These are phyloP conservation scores for Hypomecis punctinalis DNA, from an alignment of 2,888 invertebrate genomes.

Conservation along the genomic window DNA sequence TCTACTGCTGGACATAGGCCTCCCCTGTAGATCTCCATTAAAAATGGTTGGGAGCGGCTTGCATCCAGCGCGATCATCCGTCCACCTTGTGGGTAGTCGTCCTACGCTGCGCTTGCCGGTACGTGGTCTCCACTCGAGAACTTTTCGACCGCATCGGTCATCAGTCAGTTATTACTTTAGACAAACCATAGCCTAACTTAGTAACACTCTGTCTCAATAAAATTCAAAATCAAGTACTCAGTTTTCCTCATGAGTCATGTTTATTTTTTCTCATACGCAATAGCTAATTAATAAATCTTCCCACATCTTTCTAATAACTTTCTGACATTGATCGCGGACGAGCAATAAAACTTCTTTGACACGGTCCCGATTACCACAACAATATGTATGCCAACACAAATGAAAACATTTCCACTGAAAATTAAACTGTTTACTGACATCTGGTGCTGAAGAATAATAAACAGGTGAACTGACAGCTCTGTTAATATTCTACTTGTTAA, in stretches of 20 bases:
- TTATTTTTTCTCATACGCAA: slow-evolving; percentile 1
- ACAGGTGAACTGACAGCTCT: slow-evolving; percentile 34
- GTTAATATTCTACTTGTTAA: slow-evolving; percentile 26
- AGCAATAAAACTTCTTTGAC: slow-evolving; percentile 30
- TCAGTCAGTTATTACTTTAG: too few relatives aligned
- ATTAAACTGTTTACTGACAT: slow-evolving; percentile 31
- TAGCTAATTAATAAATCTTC: slow-evolving; percentile 8
- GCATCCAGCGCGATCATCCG: too few relatives aligned
- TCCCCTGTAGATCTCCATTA: too few relatives aligned
- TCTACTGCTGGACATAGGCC: too few relatives aligned
- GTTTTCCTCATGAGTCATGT: slow-evolving; percentile 4
- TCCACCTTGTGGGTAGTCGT: too few relatives aligned
- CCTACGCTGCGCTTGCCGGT: too few relatives aligned
- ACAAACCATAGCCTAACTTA: background rate
- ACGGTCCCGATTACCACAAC: slow-evolving; percentile 24
- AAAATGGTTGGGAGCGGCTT: too few relatives aligned
- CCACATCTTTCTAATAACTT: slow-evolving; percentile 15
- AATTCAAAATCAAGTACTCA: background rate
- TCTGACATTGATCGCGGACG: slow-evolving; percentile 19
- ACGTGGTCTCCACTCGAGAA: too few relatives aligned
- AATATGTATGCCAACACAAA: slow-evolving; percentile 30
- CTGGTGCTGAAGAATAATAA: slow-evolving; percentile 33
- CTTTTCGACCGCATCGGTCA: too few relatives aligned
- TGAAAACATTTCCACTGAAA: slow-evolving; percentile 23
- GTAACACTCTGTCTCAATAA: background rate